Base-by-base conservation (phyloP, 2,797 vertebrate genomes). In the Cercopithecus mitis region DNA sequence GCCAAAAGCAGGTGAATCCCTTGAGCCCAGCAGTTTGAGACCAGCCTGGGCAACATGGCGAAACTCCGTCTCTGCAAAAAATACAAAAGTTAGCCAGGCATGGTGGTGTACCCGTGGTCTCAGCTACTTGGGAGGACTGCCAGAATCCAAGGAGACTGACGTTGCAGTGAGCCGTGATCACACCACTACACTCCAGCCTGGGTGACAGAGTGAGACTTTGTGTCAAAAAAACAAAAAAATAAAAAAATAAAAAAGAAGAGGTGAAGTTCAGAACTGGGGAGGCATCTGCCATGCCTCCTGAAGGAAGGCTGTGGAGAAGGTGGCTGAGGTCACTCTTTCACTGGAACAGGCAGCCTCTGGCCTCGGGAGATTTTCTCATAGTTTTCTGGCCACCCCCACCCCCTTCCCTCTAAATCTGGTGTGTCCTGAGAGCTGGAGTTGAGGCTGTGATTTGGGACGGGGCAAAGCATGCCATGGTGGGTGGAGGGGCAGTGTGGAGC, bases 401-500 rank as follows among this genome's bases (percentile, higher is more conserved):
- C 3, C 0, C 7, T 4, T 33, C 27, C 77, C 80, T 87, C 87
- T 39, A 64, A 85, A 70, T 41, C 27, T 50, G 10, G 11, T 47
- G 24, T 39, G 77, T 81, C 83, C 36, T 30, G 70, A 88, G 72
- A 92, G 85, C 76, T 72, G 50, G 41, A 73, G 47, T 50, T n/a
- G 90, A 85, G 41, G 73, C 80, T 90, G 50, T 80, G 90, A 88
- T 87, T 57, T 88, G 87, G 84, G 58, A 73, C 50, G 90, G 81
- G n/a, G 86, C 79, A 58, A 22, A 87, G 57, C 50, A 57, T 58
- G 85, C 83, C 86, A 45, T 50, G 55, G 14, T 85, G 70, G 30
- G 50, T 43, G 55, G 55, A 43, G 55, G 81, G 61, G 81, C 47
- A 57, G 84, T 43, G 43, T 9, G 5, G 67, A 27, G 43, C n/a